These are phyloP conservation scores for Tethya wilhelma DNA, from an alignment of 37 sponge, comb jelly and placozoan genomes.

Conservation along the genomic window DNA sequence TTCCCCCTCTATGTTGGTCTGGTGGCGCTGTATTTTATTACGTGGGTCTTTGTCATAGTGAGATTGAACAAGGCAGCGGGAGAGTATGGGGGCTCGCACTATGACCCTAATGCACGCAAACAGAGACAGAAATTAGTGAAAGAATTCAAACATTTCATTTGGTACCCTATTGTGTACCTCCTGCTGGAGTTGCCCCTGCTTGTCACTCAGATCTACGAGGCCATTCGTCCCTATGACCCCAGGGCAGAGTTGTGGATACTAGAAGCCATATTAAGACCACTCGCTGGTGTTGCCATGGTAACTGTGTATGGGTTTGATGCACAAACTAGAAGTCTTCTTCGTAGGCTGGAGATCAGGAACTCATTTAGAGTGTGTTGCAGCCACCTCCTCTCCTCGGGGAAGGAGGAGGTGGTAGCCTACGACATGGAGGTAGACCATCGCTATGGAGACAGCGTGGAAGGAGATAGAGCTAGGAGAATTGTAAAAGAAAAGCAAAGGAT, in stretches of 20 bases:
- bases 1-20: conserved; percentile 32
- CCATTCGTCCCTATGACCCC: not conserved
- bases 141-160: not conserved
- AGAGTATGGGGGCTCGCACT: not conserved
- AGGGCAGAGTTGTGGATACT: not conserved
- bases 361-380: too few relatives aligned
- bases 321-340: not conserved
- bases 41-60: not conserved
- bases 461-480: not conserved
- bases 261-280: not conserved
- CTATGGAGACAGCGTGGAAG: not conserved
- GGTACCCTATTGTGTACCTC: conserved; percentile 7
- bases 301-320: not conserved
- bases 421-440: too few relatives aligned
- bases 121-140: not conserved
- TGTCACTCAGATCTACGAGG: conserved; percentile 1
- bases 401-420: too few relatives aligned
- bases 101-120: not conserved
- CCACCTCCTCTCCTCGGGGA: too few relatives aligned
- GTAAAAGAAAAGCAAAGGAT: too few relatives aligned
- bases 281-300: conserved; percentile 20
- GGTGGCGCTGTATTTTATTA: not conserved
- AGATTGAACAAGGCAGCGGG: not conserved
- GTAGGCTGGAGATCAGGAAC: too few relatives aligned
- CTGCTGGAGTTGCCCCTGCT: not conserved